phyloP scores from a whole-genome alignment of 2,797 vertebrate species.

The Sciurus vulgaris region DNA sequence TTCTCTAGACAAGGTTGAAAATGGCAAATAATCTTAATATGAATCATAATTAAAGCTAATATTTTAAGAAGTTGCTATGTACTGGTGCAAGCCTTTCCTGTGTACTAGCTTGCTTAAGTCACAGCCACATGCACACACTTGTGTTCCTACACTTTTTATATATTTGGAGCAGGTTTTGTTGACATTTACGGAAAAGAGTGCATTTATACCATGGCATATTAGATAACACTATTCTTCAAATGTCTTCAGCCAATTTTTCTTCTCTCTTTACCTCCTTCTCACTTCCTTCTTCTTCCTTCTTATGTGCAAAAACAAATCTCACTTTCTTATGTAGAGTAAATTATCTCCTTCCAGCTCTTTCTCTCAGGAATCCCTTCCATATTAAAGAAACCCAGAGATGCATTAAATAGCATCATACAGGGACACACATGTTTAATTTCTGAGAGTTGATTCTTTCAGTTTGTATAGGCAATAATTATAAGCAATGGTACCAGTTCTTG shows the following conservation, averaged over 20 bases:
- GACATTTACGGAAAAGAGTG: background rate
- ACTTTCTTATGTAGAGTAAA: background rate
- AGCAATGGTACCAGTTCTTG: conserved; percentile 21
- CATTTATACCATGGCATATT: background rate
- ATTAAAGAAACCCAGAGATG: background rate
- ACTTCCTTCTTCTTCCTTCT: background rate
- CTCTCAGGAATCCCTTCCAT: background rate
- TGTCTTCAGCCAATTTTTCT: background rate
- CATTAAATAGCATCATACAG: background rate
- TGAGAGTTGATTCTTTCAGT: conserved; percentile 35
- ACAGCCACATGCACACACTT: background rate
- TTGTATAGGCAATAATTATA: conserved; percentile 27
- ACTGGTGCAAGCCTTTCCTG: background rate
- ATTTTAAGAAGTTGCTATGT: conserved; percentile 4
- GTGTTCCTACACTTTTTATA: background rate
- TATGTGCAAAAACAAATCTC: conserved; percentile 29
- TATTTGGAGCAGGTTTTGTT: conserved; percentile 42
- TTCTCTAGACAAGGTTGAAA: conserved; percentile 6
- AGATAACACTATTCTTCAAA: conserved; percentile 27
- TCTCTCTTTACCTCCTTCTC: background rate
- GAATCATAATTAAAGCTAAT: background rate
- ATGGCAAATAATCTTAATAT: conserved; percentile 25
- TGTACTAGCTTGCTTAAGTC: background rate
- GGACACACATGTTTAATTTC: conserved; percentile 34
- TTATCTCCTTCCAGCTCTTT: background rate